Percentiles rank a stretch among this genome's conserved stretches.
phyloP scores from a whole-genome alignment of 2,888 invertebrate species.

The Miltochrista miniata region DNA sequence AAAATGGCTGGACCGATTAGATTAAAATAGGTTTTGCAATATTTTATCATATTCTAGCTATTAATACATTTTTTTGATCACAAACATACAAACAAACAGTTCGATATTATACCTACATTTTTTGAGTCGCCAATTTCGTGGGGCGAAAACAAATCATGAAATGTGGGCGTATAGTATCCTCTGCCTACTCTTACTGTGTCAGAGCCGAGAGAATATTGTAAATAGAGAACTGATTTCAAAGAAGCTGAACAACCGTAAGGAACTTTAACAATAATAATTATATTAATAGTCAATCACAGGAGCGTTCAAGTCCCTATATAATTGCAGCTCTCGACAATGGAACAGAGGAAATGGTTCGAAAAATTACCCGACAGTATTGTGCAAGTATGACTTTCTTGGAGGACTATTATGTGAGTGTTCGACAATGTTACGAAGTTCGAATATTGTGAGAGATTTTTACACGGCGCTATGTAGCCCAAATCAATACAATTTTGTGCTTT shows the following conservation, averaged over 20 bases:
- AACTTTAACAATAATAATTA: conserved; percentile 46
- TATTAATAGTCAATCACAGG: conserved; percentile 53
- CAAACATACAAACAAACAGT: conserved; percentile 4
- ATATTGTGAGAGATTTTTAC: too few relatives aligned
- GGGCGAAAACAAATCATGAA: too few relatives aligned
- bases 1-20: too few relatives aligned
- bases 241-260: conserved; percentile 35
- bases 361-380: conserved; percentile 65
- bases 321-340: conserved; percentile 55
- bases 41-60: too few relatives aligned
- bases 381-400: conserved; percentile 33
- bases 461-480: too few relatives aligned
- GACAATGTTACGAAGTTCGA: conserved; percentile 12
- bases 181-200: conserved; percentile 3
- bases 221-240: conserved; percentile 12
- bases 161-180: too few relatives aligned
- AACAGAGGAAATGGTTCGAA: conserved; percentile 63
- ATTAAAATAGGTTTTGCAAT: too few relatives aligned
- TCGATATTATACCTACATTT: too few relatives aligned
- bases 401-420: conserved; percentile 14
- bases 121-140: too few relatives aligned
- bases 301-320: conserved; percentile 42
- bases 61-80: too few relatives aligned
- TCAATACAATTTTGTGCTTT: too few relatives aligned
- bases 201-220: conserved; percentile 9